Conservation (phyloP, 2,797 vertebrate genomes). For the Acanthurus leucopareius region DNA sequence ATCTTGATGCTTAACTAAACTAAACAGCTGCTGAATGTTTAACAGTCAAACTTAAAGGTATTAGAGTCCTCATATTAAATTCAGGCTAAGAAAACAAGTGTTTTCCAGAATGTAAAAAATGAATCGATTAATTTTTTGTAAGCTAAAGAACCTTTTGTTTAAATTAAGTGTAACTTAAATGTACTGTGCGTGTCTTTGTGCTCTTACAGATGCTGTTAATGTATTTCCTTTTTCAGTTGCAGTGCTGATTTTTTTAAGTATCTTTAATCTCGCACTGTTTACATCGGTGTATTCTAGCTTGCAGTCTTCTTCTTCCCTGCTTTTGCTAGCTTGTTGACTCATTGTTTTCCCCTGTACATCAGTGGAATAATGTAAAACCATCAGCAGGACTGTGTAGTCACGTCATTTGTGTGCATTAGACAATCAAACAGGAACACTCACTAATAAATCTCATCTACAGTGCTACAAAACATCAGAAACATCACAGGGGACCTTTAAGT, state of each 20-base stretch:
- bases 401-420: not conserved
- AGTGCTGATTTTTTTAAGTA: not conserved
- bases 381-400: not conserved
- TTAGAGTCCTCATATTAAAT: not conserved
- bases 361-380: not conserved
- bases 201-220: too few species aligned
- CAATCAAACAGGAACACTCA: not conserved
- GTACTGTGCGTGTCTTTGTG: not conserved
- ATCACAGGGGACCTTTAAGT: conserved; percentile 24
- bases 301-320: not conserved
- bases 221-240: not conserved
- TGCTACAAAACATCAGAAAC: not conserved
- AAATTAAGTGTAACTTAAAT: not conserved
- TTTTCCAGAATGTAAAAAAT: conserved; percentile 2
- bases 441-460: not conserved
- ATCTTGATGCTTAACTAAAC: not conserved
- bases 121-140: too few species aligned
- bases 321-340: not conserved
- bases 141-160: not conserved
- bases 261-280: not conserved
- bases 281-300: too few species aligned
- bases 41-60: not conserved
- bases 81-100: not conserved
- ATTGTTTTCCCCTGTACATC: conserved; percentile 13
- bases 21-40: conserved; percentile 2